Evolutionary conservation across 2,888 invertebrate genomes (phyloP), one percentile per base, ranked within the genome.

Genomic region (Nysson spinosus): DNA sequence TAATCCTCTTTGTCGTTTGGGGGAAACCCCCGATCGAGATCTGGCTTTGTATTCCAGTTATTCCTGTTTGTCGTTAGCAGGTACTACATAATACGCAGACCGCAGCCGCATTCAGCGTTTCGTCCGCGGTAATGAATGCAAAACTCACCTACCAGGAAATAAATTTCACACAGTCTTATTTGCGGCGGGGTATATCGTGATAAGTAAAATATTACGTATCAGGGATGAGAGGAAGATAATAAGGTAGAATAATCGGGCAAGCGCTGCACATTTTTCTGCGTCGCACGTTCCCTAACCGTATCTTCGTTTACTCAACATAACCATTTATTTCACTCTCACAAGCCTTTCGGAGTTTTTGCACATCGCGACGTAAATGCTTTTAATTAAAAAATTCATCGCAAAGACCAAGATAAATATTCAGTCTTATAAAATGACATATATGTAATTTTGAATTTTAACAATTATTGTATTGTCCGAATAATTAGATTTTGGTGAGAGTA

Each of bases 1-100:
- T 75, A 78, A 78, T 77, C 75, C 69, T 54, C 65, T 79, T 78
- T 74, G 75, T 72, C 54, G 46, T 65, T 55, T n/a, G 12, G 40
- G 43, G 44, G 35, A 30, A 37, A 12, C 2, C 34, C 9, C 14
- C 19, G 42, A 66, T 58, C 24, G 26, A 32, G 14, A 51, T 46
- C 39, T n/a, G n/a, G 30, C 24, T 30, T 51, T 43, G 42, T 37
- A 17, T 16, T 11, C 14, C 35, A 11, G 30, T 39, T 26, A n/a
- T 22, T 34, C 26, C 17, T 44, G 43, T 49, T 61, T 44, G 49
- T 44, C 11, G n/a, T 61, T 37, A 28, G 12, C 49, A 44, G 47
- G 54, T 52, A 40, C 26, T 17, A 17, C 11, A 5, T 2, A 17
- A 1, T 3, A 2, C 12, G 32, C 20, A 28, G 4, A 28, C 4